phyloP scores from a whole-genome alignment of 2,888 invertebrate genomes.

The Cryptus armator region DNA sequence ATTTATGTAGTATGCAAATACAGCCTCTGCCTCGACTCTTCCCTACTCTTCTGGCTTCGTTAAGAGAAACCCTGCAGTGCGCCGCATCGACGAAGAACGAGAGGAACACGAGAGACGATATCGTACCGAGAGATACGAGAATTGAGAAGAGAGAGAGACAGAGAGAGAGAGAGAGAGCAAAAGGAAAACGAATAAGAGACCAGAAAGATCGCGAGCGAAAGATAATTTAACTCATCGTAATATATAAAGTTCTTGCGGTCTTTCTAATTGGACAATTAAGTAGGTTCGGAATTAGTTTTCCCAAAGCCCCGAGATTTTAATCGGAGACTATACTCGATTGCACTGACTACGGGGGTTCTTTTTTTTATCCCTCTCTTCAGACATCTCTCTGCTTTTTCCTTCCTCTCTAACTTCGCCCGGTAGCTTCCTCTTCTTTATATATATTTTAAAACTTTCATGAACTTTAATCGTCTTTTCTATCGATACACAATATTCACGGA shows the following conservation, averaged over 20 bases:
- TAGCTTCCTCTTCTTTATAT: too few relatives aligned
- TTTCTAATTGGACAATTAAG: conserved; percentile 68
- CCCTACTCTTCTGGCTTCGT: conserved; percentile 23
- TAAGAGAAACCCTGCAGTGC: conserved; percentile 12
- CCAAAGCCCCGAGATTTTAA: conserved; percentile 59
- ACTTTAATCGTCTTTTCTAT: conserved; percentile 9
- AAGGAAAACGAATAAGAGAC: conserved; percentile 28
- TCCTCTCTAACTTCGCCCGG: not conserved
- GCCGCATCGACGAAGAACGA: conserved; percentile 14
- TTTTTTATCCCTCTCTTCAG: not conserved
- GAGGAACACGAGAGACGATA: conserved; percentile 30
- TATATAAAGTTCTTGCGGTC: conserved; percentile 56
- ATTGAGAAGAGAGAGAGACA: not conserved
- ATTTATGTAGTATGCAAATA: conserved; percentile 68
- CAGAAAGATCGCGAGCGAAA: conserved; percentile 53
- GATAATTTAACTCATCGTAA: conserved; percentile 62
- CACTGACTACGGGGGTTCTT: not conserved
- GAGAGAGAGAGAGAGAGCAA: conserved; percentile 5
- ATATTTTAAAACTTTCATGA: conserved; percentile 8
- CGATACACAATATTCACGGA: conserved; percentile 41
- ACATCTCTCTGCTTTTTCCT: not conserved
- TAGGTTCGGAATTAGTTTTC: conserved; percentile 66
- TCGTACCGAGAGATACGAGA: conserved; percentile 20
- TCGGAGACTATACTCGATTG: conserved; percentile 36
- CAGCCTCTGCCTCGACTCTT: conserved; percentile 38